Evolutionary conservation across 1,140 invertebrate genomes (phyloP).

Genomic region (Sinonovacula constricta): DNA sequence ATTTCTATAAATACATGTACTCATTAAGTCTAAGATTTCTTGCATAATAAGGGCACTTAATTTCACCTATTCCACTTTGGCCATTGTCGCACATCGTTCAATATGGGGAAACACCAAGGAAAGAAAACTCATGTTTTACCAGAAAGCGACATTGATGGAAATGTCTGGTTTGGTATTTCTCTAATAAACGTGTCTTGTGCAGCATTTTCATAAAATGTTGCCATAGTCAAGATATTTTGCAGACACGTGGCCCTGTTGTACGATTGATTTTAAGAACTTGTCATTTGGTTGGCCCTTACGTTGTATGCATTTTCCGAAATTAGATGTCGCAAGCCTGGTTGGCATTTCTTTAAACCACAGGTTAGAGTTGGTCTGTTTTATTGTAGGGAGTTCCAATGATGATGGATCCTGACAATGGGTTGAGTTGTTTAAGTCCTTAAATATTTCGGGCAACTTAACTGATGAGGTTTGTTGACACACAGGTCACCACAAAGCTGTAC

Average conservation of each 20-base stretch:
- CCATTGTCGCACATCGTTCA: slow-evolving; percentile 41
- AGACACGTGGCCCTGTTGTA: background rate
- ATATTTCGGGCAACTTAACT: background rate
- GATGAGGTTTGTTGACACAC: background rate
- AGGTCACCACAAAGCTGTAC: background rate
- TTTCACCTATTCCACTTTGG: background rate
- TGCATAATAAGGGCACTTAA: background rate
- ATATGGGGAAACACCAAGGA: slow-evolving; percentile 49
- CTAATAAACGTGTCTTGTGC: slow-evolving; percentile 9
- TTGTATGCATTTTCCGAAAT: slow-evolving; percentile 23
- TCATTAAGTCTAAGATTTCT: background rate
- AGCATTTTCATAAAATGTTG: background rate
- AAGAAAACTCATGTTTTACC: slow-evolving; percentile 45
- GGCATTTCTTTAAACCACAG: background rate
- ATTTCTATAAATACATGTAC: background rate
- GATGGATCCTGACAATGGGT: background rate
- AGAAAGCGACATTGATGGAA: slow-evolving; percentile 53
- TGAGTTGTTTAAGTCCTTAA: background rate
- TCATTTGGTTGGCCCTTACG: background rate
- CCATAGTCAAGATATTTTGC: slow-evolving; percentile 8
- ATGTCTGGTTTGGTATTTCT: slow-evolving; percentile 24
- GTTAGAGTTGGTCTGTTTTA: background rate
- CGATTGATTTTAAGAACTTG: slow-evolving; percentile 6
- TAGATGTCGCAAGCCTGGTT: slow-evolving; percentile 3
- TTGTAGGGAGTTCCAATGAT: background rate